phyloP scores from a whole-genome alignment of 2,797 vertebrate genomes.

The Scolopax bukidnonensis region DNA sequence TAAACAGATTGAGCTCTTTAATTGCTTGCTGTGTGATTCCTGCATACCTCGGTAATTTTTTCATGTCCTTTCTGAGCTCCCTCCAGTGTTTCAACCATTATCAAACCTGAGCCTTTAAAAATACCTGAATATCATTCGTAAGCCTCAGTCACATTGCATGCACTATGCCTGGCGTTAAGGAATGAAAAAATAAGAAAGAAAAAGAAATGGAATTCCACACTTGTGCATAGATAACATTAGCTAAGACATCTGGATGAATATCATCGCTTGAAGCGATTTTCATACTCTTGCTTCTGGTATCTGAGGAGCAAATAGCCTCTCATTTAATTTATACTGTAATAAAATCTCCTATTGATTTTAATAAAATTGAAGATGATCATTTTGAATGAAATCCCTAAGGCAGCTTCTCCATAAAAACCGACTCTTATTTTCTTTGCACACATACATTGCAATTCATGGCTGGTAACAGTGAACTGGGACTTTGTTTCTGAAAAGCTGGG shows the following conservation, averaged over 20 bases:
- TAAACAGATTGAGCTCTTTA: not conserved
- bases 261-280: slow-evolving; percentile 8
- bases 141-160: not conserved
- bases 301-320: slow-evolving; percentile 62
- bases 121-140: not conserved
- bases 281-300: slow-evolving; percentile 52
- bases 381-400: slow-evolving; percentile 72
- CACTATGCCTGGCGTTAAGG: not conserved
- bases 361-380: slow-evolving; percentile 77
- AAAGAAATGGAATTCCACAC: not conserved
- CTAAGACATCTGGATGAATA: slow-evolving; percentile 39
- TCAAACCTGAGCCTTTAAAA: not conserved
- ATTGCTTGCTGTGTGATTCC: not conserved
- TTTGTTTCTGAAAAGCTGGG: not conserved
- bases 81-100: not conserved
- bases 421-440: slow-evolving; percentile 20
- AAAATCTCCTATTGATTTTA: slow-evolving; percentile 80
- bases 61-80: not conserved
- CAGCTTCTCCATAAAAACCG: slow-evolving; percentile 50
- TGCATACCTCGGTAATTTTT: not conserved
- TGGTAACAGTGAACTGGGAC: not conserved
- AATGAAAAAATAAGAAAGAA: not conserved
- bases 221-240: slow-evolving; percentile 23
- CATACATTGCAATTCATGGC: not conserved
- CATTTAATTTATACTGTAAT: slow-evolving; percentile 78